phyloP scores from a whole-genome alignment of 2,888 invertebrate species.

The Amblyjoppa fuscipennis region DNA sequence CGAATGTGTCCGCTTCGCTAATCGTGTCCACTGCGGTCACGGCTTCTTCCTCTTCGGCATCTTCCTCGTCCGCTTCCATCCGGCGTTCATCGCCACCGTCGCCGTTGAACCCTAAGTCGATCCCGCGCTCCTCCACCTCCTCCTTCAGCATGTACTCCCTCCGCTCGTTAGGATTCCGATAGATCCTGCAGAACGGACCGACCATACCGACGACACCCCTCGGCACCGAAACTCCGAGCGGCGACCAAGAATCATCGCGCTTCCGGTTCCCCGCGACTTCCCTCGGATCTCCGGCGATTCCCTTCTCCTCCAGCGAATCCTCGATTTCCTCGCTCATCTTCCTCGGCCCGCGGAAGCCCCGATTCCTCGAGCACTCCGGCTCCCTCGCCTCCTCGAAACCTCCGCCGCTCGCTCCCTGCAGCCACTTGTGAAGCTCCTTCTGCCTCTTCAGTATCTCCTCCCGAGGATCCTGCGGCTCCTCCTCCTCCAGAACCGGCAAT shows the following conservation, averaged over 20 bases:
- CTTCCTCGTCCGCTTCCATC: constrained; percentile 18
- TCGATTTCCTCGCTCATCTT: constrained; percentile 11
- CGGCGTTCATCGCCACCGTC: constrained; percentile 12
- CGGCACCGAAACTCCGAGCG: constrained; percentile 71
- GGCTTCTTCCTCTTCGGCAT: constrained; percentile 55
- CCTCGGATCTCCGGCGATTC: background rate
- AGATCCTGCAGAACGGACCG: constrained; percentile 78
- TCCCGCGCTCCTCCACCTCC: constrained; percentile 71
- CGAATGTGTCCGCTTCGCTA: constrained; percentile 70
- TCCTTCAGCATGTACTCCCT: constrained; percentile 79
- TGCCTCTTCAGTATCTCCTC: constrained; percentile 67
- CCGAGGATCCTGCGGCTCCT: constrained; percentile 46
- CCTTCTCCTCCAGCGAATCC: constrained; percentile 23
- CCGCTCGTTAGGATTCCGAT: constrained; percentile 77
- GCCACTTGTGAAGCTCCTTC: constrained; percentile 77
- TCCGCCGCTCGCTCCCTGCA: constrained; percentile 66
- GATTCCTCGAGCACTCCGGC: no score
- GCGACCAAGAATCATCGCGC: constrained; percentile 59
- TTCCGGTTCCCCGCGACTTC: constrained; percentile 50
- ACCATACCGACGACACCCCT: constrained; percentile 81
- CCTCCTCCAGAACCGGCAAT: constrained; percentile 56
- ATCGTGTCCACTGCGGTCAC: constrained; percentile 63
- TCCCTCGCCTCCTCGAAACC: constrained; percentile 1
- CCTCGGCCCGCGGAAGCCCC: background rate
- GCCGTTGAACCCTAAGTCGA: constrained; percentile 54